Evolutionary conservation across 1,140 invertebrate genomes (phyloP).

Genomic region (Magallana gigas): DNA sequence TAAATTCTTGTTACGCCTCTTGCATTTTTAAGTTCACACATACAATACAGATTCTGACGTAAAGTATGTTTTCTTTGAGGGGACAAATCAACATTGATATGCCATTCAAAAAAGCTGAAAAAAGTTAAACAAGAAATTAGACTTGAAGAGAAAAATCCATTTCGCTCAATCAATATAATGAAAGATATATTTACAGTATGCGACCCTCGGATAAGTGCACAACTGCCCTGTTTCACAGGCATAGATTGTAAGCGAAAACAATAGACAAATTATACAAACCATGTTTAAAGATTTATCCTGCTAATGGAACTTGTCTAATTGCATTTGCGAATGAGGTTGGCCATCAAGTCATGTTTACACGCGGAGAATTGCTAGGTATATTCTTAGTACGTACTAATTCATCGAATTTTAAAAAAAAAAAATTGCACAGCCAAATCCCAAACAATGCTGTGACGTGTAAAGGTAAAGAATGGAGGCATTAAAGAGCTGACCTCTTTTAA

Average conservation of each 20-base stretch:
- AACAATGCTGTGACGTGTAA: slow-evolving; percentile 2
- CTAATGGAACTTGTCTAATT: not conserved
- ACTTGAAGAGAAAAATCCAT: not conserved
- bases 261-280: slow-evolving; percentile 29
- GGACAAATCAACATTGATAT: slow-evolving; percentile 10
- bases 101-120: not conserved
- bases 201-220: not conserved
- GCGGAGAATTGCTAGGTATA: not conserved
- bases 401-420: slow-evolving; percentile 23
- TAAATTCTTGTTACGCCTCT: not conserved
- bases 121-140: not conserved
- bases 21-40: slow-evolving; percentile 18
- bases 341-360: slow-evolving; percentile 29
- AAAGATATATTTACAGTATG: not conserved
- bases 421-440: not conserved
- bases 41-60: not conserved
- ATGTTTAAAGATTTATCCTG: not conserved
- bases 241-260: not conserved
- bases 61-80: not conserved
- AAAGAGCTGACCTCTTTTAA: not conserved
- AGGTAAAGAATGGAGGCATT: not conserved
- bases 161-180: slow-evolving; percentile 19
- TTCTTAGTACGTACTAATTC: not conserved
- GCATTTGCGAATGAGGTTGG: not conserved
- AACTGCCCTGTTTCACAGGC: not conserved